phyloP scores from a whole-genome alignment of 2,797 vertebrate genomes.

The Thaleichthys pacificus region DNA sequence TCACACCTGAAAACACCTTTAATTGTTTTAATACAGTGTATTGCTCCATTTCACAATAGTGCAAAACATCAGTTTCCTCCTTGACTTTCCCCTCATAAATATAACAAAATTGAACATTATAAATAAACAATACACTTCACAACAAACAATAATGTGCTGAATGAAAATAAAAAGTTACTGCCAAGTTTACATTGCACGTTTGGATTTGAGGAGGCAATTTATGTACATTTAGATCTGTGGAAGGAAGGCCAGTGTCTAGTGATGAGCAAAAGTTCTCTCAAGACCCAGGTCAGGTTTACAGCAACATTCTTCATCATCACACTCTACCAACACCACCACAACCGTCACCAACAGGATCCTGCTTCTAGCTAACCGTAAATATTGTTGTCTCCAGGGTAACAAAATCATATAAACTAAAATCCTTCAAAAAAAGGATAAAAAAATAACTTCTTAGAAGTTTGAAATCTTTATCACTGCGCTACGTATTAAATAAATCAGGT shows the following conservation, averaged over 20 bases:
- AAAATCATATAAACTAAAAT: constrained; percentile 65
- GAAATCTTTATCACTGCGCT: constrained; percentile 61
- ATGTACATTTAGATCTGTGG: constrained; percentile 64
- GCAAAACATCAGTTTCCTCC: constrained; percentile 71
- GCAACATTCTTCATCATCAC: constrained; percentile 28
- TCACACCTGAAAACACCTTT: constrained; percentile 75
- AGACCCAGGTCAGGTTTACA: constrained; percentile 31
- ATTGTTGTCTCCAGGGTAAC: constrained; percentile 40
- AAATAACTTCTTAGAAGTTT: constrained; percentile 81
- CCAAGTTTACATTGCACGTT: constrained; percentile 63
- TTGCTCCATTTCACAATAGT: constrained; percentile 81
- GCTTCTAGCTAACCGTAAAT: constrained; percentile 41
- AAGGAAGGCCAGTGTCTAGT: constrained; percentile 53
- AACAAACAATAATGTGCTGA: constrained; percentile 57
- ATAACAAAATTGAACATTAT: constrained; percentile 71
- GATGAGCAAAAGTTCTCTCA: constrained; percentile 42
- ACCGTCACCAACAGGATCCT: constrained; percentile 37
- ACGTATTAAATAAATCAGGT: constrained; percentile 45
- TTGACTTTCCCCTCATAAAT: constrained; percentile 78
- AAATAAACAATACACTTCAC: constrained; percentile 76
- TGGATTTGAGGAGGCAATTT: constrained; percentile 42
- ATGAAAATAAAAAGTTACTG: constrained; percentile 52
- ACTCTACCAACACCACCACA: constrained; percentile 42
- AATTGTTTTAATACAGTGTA: constrained; percentile 73
- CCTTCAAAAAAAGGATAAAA: constrained; percentile 73